Base-by-base conservation (phyloP, 2,888 invertebrate species). In the Campoplex capitator region DNA sequence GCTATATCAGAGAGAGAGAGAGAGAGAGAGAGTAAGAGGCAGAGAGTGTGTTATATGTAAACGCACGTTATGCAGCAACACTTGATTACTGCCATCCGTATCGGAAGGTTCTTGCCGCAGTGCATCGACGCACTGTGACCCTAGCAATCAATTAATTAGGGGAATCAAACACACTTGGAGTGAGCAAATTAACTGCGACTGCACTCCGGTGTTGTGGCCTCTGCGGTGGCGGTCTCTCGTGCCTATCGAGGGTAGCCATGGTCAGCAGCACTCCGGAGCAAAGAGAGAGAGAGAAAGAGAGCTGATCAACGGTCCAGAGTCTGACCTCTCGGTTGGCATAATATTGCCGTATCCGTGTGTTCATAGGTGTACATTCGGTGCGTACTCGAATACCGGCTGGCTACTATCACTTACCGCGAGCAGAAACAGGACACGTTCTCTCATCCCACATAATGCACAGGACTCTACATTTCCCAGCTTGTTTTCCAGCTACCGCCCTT, bases 151-250 rank as follows among this genome's bases (percentile, higher is more conserved):
- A 94, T 94, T 94, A 94, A 94, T 94, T 94, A 94, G 93, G 93
- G 94, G 93, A 94, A 94, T 94, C 94, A 94, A 94, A 94, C 93
- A 93, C 94, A 94, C 94, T 93, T 92, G 94, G 93, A 93, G 94
- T 92, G 93, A 92, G 92, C 94, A 94, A 94, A 94, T 94, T 95
- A 95, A 93, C 94, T 96, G 95, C 93, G 92, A 95, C 95, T 93
- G 93, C 93, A 93, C 91, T 91, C 90, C 91, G 91, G 92, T 91
- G 92, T 93, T 94, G 93, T 90, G 93, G 93, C 91, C 90, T 76
- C 79, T 92, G 93, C 89, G 92, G 92, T 90, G 84, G 88, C 84
- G 89, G 88, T 87, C 90, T 86, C 87, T 85, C 89, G 84, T 86
- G 89, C 85, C 70, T 83, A 77, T 51, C 32, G 62, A 62, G 83